Evolutionary conservation across 1,140 invertebrate species (phyloP).

Genomic region (Drosophila takahashii): DNA sequence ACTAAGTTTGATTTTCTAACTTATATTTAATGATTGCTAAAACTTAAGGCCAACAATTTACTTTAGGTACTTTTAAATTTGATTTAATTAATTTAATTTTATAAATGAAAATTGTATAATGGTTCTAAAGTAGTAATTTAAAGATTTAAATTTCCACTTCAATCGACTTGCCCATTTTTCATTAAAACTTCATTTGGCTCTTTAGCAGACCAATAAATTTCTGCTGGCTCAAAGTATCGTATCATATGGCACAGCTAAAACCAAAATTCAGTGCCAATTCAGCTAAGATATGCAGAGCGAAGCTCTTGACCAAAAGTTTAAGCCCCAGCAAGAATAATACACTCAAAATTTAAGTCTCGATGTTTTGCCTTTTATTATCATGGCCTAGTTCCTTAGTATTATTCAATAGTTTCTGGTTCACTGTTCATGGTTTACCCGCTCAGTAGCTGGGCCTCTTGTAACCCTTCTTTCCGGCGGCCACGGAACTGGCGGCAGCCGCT

Average conservation of each 20-base stretch:
- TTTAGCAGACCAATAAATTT: not conserved
- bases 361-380: slow-evolving; percentile 58
- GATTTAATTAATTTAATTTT: too few species aligned
- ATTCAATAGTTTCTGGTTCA: slow-evolving; percentile 41
- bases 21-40: too few species aligned
- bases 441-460: slow-evolving; percentile 50
- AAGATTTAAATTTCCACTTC: not conserved
- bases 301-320: not conserved
- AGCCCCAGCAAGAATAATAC: slow-evolving; percentile 13
- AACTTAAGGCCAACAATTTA: too few species aligned
- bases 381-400: slow-evolving; percentile 42
- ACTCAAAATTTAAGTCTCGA: slow-evolving; percentile 35
- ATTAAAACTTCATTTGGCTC: not conserved
- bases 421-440: slow-evolving; percentile 43
- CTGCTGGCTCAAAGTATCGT: not conserved
- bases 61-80: too few species aligned
- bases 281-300: not conserved
- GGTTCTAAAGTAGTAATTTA: not conserved
- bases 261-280: not conserved
- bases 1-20: too few species aligned
- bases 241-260: not conserved
- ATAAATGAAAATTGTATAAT: not conserved
- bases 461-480: slow-evolving; percentile 53
- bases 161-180: too few species aligned
- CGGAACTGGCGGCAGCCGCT: slow-evolving; percentile 65